Evolutionary conservation across 2,113 vertebrate genomes (phyloP).

Genomic region (Lutjanus erythropterus): DNA sequence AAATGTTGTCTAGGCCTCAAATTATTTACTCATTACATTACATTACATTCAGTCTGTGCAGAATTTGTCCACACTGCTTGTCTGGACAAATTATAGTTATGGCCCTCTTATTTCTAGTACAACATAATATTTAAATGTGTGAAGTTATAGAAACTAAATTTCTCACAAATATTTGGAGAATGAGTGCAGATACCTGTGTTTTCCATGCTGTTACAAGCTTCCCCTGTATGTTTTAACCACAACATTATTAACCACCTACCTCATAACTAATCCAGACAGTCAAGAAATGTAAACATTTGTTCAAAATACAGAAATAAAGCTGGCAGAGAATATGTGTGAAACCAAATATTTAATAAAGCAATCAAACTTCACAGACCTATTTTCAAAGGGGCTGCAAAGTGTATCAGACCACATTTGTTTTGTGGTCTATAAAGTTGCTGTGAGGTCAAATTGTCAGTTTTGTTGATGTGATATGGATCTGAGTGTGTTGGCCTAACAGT

Average conservation of each 20-base stretch:
- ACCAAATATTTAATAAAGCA: conserved; percentile 8
- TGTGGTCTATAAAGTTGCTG: conserved; percentile 23
- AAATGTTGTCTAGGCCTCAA: not conserved
- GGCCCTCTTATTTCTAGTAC: conserved; percentile 8
- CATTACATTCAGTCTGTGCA: conserved; percentile 24
- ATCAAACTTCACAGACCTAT: conserved; percentile 6
- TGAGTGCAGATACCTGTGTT: not conserved
- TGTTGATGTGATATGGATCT: conserved; percentile 44
- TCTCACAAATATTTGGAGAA: conserved; percentile 9
- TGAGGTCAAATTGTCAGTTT: conserved; percentile 34
- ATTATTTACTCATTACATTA: not conserved
- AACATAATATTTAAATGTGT: conserved; percentile 22
- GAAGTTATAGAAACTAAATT: conserved; percentile 9
- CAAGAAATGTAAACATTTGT: not conserved
- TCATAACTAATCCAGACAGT: conserved; percentile 11
- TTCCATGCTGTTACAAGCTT: conserved; percentile 6
- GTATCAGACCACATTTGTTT: conserved; percentile 12
- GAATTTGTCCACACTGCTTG: not conserved
- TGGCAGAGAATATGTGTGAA: conserved; percentile 27
- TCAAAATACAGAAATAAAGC: not conserved
- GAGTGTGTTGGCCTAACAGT: conserved; percentile 31
- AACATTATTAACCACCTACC: conserved; percentile 13
- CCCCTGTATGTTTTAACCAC: conserved; percentile 17
- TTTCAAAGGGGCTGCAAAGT: conserved; percentile 19
- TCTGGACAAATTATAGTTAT: conserved; percentile 19